Base-by-base conservation (phyloP, 2,888 invertebrate species). In the Hecatera dysodea region DNA sequence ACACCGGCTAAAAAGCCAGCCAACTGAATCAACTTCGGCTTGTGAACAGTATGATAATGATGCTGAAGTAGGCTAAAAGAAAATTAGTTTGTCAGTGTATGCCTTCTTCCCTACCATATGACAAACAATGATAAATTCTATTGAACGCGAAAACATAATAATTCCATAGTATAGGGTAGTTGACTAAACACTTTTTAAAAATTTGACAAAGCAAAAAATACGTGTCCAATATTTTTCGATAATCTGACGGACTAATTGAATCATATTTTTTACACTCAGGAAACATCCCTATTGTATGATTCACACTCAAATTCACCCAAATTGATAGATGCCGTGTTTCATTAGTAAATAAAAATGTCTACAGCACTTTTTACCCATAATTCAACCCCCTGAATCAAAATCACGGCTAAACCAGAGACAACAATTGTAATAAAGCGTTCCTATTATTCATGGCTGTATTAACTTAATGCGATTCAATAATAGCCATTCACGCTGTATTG, bases 381-480 rank as follows among this genome's bases (percentile, higher is more conserved):
- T 81, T 69, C 81, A 65, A 84, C 88, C 88, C 86, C 80, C 73
- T 27, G 72, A 79, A 83, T 83, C 86, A 72, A 84, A 89, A 90
- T 89, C 85, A 84, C 80, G 82, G 80, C 73, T 81, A 77, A 75
- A 81, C 55, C 84, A 80, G 84, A 81, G 86, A 86, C 87, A 88
- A 88, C 87, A 88, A 87, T 87, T 86, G 88, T 88, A 89, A 90
- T 90, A 90, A 90, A 90, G 86, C 87, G 87, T 74, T 82, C 81
- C 87, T 89, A 89, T 91, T 91, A 91, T 92, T 91, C 90, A 90
- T 88, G 80, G 87, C 72, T 81, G 88, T 90, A 91, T 91, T 91
- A 91, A 88, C 83, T 88, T 92, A 92, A 93, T 91, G 90, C 86
- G 84, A 90, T 90, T 90, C 89, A 90, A 89, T 91, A 90, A 88